A percentile compares a stretch with the other conserved stretches of the same genome.
Conservation (phyloP, 2,888 invertebrate species). For the Leptinotarsa haldemani region DNA sequence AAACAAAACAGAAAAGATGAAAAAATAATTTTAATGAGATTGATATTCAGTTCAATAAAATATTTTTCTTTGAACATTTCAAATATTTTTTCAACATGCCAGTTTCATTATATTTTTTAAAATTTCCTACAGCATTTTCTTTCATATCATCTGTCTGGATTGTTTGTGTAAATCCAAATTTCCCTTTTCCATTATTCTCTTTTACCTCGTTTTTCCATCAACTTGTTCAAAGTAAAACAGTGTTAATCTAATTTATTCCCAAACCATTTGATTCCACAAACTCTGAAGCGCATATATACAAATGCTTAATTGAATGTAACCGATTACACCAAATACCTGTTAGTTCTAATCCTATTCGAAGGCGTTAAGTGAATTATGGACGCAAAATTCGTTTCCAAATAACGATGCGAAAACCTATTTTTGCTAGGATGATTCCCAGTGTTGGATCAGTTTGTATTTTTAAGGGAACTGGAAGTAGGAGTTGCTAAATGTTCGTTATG, state of each 20-base stretch:
- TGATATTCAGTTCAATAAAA: no score
- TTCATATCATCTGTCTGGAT: no score
- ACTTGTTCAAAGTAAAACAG: background rate
- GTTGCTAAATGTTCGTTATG: no score
- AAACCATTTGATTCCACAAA: background rate
- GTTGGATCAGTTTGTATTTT: background rate
- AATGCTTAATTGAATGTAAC: constrained; percentile 17
- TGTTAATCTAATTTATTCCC: constrained; percentile 1
- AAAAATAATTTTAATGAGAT: no score
- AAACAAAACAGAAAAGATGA: no score
- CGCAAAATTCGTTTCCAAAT: background rate
- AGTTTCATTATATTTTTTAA: no score
- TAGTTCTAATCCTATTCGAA: constrained; percentile 3
- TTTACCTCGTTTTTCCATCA: no score
- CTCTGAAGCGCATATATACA: constrained; percentile 3
- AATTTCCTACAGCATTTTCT: no score
- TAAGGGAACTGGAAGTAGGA: background rate
- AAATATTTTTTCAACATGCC: no score
- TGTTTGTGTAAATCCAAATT: no score
- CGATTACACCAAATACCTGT: constrained; percentile 12
- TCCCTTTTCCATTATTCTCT: no score
- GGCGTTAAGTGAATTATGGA: constrained; percentile 15
- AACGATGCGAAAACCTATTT: background rate
- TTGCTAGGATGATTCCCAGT: background rate
- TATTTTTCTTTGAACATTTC: no score